Evolutionary conservation across 2,888 invertebrate genomes (phyloP).

Genomic region (Lasioglossum zephyrum): DNA sequence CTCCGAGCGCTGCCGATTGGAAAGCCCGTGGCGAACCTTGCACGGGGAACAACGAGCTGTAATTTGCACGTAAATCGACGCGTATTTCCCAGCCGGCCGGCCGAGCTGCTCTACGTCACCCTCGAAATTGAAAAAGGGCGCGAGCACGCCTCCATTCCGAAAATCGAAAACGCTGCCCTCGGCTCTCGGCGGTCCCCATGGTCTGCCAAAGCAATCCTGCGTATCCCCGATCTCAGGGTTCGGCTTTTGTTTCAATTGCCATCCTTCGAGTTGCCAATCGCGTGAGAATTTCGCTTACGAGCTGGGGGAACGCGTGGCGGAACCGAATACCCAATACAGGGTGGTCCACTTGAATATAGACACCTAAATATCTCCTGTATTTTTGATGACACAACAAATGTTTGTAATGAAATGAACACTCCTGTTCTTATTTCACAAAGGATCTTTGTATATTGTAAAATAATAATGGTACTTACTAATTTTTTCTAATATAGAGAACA

Average conservation of each 20-base stretch:
- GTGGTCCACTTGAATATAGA: too few relatives aligned
- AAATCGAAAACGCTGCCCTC: slow-evolving; percentile 18
- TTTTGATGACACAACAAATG: too few relatives aligned
- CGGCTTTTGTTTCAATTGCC: slow-evolving; percentile 25
- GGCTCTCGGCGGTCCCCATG: neutral
- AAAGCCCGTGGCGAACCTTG: slow-evolving; percentile 31
- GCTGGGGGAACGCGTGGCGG: neutral
- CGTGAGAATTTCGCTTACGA: slow-evolving; percentile 15
- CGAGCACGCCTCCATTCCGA: slow-evolving; percentile 10
- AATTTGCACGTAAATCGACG: slow-evolving; percentile 69
- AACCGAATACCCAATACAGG: neutral
- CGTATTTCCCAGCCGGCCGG: slow-evolving; percentile 49
- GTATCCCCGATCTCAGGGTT: slow-evolving; percentile 9
- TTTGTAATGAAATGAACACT: too few relatives aligned
- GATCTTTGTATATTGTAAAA: too few relatives aligned
- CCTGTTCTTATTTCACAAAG: too few relatives aligned
- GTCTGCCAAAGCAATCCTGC: neutral
- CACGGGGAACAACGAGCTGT: slow-evolving; percentile 43
- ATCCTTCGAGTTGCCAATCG: slow-evolving; percentile 10
- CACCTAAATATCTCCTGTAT: too few relatives aligned
- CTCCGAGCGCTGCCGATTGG: slow-evolving; percentile 52
- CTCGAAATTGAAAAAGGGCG: slow-evolving; percentile 44
- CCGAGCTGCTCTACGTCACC: slow-evolving; percentile 12
- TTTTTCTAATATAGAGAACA: too few relatives aligned
- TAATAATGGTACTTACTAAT: too few relatives aligned